phyloP scores from a whole-genome alignment of 1,140 invertebrate species.

The Elysia chlorotica region DNA sequence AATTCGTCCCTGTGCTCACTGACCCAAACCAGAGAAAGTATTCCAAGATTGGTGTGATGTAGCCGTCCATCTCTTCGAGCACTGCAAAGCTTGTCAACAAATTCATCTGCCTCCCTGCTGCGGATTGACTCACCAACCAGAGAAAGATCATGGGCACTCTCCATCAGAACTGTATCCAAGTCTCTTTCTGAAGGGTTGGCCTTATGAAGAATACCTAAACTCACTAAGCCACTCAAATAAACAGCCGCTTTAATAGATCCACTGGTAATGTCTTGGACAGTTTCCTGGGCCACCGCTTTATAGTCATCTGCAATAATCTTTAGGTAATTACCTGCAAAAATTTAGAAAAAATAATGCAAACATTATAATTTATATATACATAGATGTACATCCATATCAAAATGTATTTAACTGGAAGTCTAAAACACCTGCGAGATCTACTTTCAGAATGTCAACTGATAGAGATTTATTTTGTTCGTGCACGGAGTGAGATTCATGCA shows the following conservation, averaged over 20 bases:
- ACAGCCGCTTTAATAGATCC: constrained; percentile 55
- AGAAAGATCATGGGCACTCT: constrained; percentile 69
- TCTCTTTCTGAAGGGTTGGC: constrained; percentile 71
- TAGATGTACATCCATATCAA: too few species aligned
- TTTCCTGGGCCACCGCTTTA: constrained; percentile 58
- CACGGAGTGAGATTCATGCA: too few species aligned
- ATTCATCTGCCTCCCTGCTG: constrained; percentile 67
- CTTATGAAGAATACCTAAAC: constrained; percentile 40
- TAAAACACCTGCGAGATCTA: too few species aligned
- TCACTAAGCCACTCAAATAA: constrained; percentile 38
- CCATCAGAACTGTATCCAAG: constrained; percentile 69
- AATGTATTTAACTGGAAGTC: too few species aligned
- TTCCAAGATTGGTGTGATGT: constrained; percentile 70
- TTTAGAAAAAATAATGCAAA: too few species aligned
- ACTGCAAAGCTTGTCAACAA: constrained; percentile 65
- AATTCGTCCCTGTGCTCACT: constrained; percentile 72
- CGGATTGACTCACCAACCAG: constrained; percentile 71
- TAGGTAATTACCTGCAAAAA: constrained; percentile 48
- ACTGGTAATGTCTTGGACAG: constrained; percentile 48
- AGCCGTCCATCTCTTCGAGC: constrained; percentile 73
- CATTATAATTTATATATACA: too few species aligned
- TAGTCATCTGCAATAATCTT: constrained; percentile 59
- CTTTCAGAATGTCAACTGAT: too few species aligned
- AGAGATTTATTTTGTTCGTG: too few species aligned
- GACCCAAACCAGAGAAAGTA: constrained; percentile 78